Evolutionary conservation across 2,888 invertebrate species (phyloP).

Genomic region (Chironomus tentans): DNA sequence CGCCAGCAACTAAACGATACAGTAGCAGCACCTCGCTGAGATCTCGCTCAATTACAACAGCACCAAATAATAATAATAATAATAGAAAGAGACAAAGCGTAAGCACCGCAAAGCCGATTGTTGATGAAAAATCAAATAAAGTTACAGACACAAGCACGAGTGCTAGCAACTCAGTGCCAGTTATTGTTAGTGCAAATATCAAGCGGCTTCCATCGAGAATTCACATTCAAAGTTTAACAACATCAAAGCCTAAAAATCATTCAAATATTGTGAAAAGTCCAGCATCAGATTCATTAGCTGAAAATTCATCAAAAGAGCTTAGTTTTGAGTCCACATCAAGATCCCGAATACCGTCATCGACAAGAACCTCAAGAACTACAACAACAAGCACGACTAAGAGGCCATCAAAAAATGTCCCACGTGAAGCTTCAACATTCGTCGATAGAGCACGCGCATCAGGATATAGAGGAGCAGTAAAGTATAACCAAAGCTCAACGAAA

Average conservation of each 20-base stretch:
- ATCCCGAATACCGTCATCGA: neutral
- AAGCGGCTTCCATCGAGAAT: neutral
- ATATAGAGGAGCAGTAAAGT: constrained; percentile 10
- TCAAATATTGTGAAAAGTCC: neutral
- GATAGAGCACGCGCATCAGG: constrained; percentile 1
- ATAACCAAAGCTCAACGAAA: neutral
- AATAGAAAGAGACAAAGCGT: neutral
- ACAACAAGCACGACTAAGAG: neutral
- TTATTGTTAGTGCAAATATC: neutral
- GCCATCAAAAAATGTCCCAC: neutral
- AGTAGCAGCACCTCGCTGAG: neutral
- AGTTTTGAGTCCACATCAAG: neutral
- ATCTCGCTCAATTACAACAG: neutral
- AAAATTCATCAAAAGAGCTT: neutral
- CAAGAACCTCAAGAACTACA: neutral
- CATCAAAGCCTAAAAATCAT: constrained; percentile 12
- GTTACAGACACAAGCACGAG: neutral
- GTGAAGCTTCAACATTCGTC: constrained; percentile 4
- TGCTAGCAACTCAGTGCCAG: neutral
- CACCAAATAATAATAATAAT: too few relatives aligned
- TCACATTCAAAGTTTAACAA: constrained; percentile 13
- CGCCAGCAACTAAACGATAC: neutral
- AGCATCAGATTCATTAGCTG: neutral
- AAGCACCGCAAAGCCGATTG: neutral
- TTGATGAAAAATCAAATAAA: neutral